Evolutionary conservation across 2,113 vertebrate species (phyloP).

Genomic region (Grus americana): DNA sequence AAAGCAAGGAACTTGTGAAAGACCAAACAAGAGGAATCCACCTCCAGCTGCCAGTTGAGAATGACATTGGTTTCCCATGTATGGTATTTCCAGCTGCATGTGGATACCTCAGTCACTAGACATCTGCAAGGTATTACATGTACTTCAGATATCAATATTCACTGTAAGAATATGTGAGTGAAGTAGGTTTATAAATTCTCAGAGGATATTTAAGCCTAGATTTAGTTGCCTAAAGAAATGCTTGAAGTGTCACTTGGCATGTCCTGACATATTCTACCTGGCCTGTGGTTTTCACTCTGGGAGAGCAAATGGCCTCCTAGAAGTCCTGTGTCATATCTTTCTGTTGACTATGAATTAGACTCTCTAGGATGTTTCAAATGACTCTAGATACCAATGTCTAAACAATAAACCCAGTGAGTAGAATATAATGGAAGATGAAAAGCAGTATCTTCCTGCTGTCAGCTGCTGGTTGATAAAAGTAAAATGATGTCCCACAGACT

Average conservation of each 20-base stretch:
- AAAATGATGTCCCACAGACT: not conserved
- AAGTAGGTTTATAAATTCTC: not conserved
- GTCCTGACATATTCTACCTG: not conserved
- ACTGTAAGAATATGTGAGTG: not conserved
- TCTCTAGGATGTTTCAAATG: not conserved
- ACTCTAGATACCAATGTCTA: not conserved
- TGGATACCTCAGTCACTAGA: not conserved
- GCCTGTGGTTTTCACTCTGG: not conserved
- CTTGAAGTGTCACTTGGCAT: not conserved
- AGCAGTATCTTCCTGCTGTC: not conserved
- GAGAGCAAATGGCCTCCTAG: not conserved
- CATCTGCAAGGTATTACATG: not conserved
- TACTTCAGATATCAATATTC: not conserved
- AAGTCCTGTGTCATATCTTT: not conserved
- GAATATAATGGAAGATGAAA: not conserved
- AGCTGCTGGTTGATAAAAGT: not conserved
- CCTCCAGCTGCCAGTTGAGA: not conserved
- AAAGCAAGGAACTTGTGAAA: not conserved
- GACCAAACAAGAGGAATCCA: not conserved
- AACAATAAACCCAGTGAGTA: not conserved
- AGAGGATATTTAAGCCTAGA: not conserved
- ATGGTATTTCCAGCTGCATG: not conserved
- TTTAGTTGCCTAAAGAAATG: not conserved
- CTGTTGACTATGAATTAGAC: not conserved
- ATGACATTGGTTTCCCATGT: not conserved